A percentile compares a stretch with the other conserved stretches of the same genome.
Evolutionary conservation across 2,888 invertebrate genomes (phyloP).

Genomic region (Horisme vitalbata): DNA sequence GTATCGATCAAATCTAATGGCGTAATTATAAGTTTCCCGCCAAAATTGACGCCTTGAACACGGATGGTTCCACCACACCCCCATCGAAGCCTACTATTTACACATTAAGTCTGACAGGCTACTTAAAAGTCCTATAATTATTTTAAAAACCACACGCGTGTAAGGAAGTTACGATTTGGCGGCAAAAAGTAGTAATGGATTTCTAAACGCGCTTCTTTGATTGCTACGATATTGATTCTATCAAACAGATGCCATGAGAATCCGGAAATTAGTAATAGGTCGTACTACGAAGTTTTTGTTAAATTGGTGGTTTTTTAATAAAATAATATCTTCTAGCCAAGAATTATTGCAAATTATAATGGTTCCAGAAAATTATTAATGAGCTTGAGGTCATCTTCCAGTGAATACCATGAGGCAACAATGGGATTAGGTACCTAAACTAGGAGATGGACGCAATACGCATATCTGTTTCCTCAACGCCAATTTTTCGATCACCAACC

Average conservation of each 20-base stretch:
- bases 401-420: no score
- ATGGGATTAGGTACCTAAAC: no score
- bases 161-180: slow-evolving; percentile 49
- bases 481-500: no score
- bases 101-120: slow-evolving; percentile 79
- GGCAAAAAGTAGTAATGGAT: slow-evolving; percentile 69
- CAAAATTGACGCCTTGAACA: slow-evolving; percentile 73
- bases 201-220: slow-evolving; percentile 62
- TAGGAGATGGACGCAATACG: no score
- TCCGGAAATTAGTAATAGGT: slow-evolving; percentile 41
- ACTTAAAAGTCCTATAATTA: slow-evolving; percentile 76
- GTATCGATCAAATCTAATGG: slow-evolving; percentile 79
- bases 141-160: slow-evolving; percentile 64
- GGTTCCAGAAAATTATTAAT: no score
- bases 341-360: no score
- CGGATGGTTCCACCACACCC: slow-evolving; percentile 41
- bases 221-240: slow-evolving; percentile 58
- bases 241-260: slow-evolving; percentile 57
- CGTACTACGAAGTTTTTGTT: slow-evolving; percentile 1
- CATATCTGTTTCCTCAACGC: no score
- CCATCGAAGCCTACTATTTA: slow-evolving; percentile 72
- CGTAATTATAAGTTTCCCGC: slow-evolving; percentile 71
- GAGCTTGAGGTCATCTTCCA: no score
- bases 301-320: slow-evolving; percentile 7
- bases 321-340: slow-evolving; percentile 2